These are phyloP conservation scores for Agriopis leucophaearia DNA, from an alignment of 2,888 invertebrate species.

Conservation along the genomic window DNA sequence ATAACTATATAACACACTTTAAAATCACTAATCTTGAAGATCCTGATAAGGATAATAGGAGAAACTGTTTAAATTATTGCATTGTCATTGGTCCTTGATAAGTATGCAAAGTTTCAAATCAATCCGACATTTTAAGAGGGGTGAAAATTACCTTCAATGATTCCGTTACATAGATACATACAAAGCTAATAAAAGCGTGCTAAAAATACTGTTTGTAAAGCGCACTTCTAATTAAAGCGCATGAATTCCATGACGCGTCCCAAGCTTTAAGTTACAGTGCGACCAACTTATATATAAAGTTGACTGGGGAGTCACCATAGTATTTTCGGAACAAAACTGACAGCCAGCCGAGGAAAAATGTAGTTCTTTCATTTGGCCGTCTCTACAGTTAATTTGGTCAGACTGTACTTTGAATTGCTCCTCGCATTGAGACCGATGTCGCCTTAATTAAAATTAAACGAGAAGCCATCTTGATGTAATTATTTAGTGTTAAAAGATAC, in stretches of 20 bases:
- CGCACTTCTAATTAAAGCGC: conserved; percentile 20
- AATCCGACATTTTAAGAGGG: too few species aligned
- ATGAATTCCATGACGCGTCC: conserved; percentile 3
- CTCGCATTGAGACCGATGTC: conserved; percentile 18
- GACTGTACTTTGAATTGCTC: conserved; percentile 8
- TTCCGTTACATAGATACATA: too few species aligned
- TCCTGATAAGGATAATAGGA: too few species aligned
- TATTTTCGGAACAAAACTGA: too few species aligned
- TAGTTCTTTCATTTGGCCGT: background rate
- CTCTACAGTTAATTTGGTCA: background rate
- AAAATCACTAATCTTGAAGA: too few species aligned
- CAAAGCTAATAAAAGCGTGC: too few species aligned
- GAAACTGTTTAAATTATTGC: too few species aligned
- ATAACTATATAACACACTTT: too few species aligned
- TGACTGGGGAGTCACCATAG: background rate
- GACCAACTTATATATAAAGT: background rate
- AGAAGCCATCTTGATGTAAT: conserved; percentile 20
- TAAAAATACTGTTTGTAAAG: background rate
- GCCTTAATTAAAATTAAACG: conserved; percentile 31
- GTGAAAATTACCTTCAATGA: too few species aligned
- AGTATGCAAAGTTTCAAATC: too few species aligned
- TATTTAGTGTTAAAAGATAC: conserved; percentile 20
- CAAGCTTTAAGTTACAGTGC: background rate
- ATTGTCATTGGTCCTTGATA: too few species aligned
- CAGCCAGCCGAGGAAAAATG: background rate